These are phyloP conservation scores for Operophtera brumata DNA, from an alignment of 2,888 invertebrate species.

Conservation along the genomic window DNA sequence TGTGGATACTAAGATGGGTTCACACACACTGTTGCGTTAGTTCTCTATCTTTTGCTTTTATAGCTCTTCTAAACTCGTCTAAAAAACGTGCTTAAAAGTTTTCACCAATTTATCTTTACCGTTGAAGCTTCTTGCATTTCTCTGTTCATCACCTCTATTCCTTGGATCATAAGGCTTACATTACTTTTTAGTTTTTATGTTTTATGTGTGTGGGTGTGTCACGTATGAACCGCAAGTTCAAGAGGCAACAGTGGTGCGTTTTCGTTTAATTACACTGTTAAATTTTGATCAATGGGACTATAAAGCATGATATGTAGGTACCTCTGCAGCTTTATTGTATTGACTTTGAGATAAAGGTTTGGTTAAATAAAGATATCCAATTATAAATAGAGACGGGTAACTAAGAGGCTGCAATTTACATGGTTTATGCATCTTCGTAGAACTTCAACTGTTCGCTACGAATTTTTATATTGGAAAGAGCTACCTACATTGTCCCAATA, in stretches of 20 bases:
- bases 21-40: conserved; percentile 58
- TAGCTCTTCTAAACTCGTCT: conserved; percentile 65
- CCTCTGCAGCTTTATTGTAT: conserved; percentile 23
- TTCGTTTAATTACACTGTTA: conserved; percentile 29
- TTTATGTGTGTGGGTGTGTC: conserved; percentile 29
- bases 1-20: conserved; percentile 51
- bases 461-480: too few relatives aligned
- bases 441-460: too few relatives aligned
- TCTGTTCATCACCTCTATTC: conserved; percentile 21
- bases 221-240: conserved; percentile 56
- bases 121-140: conserved; percentile 2
- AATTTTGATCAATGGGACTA: conserved; percentile 27
- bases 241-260: conserved; percentile 24
- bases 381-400: too few relatives aligned
- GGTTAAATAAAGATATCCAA: conserved; percentile 8
- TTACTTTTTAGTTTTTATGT: conserved; percentile 2
- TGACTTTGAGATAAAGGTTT: conserved; percentile 21
- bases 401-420: too few relatives aligned
- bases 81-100: conserved; percentile 65
- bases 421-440: too few relatives aligned
- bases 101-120: conserved; percentile 40
- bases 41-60: conserved; percentile 63
- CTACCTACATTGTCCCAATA: too few relatives aligned
- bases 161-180: conserved; percentile 26
- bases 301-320: conserved; percentile 10